Conservation (phyloP, 30 jellyfish, hydroid and myxozoan species). For the Aurelia coerulea region DNA sequence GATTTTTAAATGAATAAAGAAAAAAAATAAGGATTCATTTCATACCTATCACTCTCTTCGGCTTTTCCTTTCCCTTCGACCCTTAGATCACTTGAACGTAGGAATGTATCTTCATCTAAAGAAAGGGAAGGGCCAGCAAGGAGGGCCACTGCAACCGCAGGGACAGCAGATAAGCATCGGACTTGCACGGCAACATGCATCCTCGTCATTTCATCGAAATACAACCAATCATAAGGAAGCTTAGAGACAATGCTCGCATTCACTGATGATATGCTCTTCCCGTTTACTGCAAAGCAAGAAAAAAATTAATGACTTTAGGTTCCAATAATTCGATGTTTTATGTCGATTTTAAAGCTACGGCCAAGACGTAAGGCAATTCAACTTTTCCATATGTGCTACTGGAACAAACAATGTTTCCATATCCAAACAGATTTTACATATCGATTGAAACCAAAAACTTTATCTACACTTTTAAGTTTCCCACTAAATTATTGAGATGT, state of each 20-base stretch:
- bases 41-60: constrained; percentile 85
- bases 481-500: no score
- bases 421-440: no score
- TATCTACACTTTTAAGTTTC: no score
- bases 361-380: no score
- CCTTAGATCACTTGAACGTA: constrained; percentile 48
- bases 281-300: constrained; percentile 5
- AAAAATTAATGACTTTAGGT: no score
- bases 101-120: constrained; percentile 67
- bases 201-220: constrained; percentile 90
- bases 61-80: constrained; percentile 2
- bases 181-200: constrained; percentile 87
- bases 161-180: constrained; percentile 77
- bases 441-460: no score
- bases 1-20: no score
- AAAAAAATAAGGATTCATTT: no score
- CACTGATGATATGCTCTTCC: constrained; percentile 15
- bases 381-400: no score
- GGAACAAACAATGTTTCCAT: no score
- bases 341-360: no score
- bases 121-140: constrained; percentile 87
- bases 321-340: no score
- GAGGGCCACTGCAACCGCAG: constrained; percentile 85
- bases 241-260: constrained; percentile 58
- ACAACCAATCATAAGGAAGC: constrained; percentile 89